Evolutionary conservation across 2,797 vertebrate species (phyloP).

Genomic region (Typhlichthys subterraneus): DNA sequence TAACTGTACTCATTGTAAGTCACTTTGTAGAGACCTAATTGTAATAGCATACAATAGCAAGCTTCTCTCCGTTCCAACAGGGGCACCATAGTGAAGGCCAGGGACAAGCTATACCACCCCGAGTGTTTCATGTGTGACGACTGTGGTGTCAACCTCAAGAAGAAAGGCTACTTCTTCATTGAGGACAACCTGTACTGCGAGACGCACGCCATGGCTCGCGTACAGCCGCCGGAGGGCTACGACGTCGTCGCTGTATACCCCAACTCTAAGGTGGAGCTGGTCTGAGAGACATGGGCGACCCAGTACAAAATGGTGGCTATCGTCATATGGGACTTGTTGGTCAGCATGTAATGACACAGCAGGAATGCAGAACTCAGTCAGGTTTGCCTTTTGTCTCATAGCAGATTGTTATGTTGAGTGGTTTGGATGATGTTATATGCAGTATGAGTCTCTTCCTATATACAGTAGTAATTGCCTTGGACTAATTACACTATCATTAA

Average conservation of each 20-base stretch:
- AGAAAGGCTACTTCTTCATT: constrained; percentile 95
- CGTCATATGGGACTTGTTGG: background rate
- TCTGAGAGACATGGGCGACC: constrained; percentile 68
- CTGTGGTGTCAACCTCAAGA: constrained; percentile 93
- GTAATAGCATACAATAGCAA: no score
- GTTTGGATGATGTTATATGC: constrained; percentile 23
- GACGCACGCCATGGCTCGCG: constrained; percentile 92
- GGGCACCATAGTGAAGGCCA: constrained; percentile 94
- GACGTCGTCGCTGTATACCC: constrained; percentile 97
- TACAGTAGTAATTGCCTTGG: background rate
- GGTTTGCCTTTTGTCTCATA: constrained; percentile 23
- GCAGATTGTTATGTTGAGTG: constrained; percentile 4
- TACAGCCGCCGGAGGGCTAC: constrained; percentile 95
- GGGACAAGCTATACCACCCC: constrained; percentile 97
- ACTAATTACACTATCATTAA: constrained; percentile 10
- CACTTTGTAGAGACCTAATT: no score
- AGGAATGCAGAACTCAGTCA: constrained; percentile 44
- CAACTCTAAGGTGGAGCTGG: constrained; percentile 94
- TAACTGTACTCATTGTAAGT: no score
- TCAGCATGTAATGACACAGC: constrained; percentile 21
- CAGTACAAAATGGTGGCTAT: background rate
- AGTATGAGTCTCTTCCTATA: constrained; percentile 7
- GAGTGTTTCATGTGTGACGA: constrained; percentile 96
- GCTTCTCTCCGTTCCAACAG: constrained; percentile 63
- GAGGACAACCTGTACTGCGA: constrained; percentile 97